Evolutionary conservation across 1,140 invertebrate genomes (phyloP), one percentile per base, ranked within the genome.

Genomic region (Apis mellifera): DNA sequence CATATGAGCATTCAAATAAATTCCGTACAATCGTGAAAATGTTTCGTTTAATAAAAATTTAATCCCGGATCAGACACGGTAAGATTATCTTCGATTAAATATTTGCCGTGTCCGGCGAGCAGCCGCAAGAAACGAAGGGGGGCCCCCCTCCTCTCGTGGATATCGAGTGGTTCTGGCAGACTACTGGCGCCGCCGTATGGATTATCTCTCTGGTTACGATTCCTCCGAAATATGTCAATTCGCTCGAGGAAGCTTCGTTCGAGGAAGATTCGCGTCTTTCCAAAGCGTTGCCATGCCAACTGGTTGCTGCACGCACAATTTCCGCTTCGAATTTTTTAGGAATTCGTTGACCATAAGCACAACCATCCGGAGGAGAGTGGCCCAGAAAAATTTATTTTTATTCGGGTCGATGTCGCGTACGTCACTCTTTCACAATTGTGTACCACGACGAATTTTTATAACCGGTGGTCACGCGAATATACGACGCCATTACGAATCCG

Each of bases 341-440:
- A 79, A 64, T 64, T 71, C 15, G 50, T 42, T 7, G 32, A n/a
- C n/a, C n/a, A n/a, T n/a, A n/a, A 26, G 26, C 26, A 26, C 2
- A 32, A 42, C 32, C 23, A 19, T 59, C 17, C 23, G 26, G 13
- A 50, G n/a, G n/a, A n/a, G n/a, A n/a, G n/a, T 79, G 77, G 77
- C 77, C 77, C 77, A 79, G 77, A 79, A 79, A 79, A 19, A 55
- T 79, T 64, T 79, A 79, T 71, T 79, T 79, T 79, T 60, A 52
- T 55, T 57, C n/a, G 26, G 59, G 77, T 79, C 68, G 77, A 71
- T 60, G 66, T n/a, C 7, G 68, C 15, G 11, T 26, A 71, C 77
- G 77, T 78, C 66, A 78, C 68, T 21, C 48, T 55, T 72, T 76
- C 76, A 84, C 71, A 84, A 80, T 81, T 84, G 70, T 72, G 50